A percentile compares a stretch with the other conserved stretches of the same genome.
phyloP scores from a whole-genome alignment of 2,797 vertebrate genomes.

The Sebastes paucispinis region DNA sequence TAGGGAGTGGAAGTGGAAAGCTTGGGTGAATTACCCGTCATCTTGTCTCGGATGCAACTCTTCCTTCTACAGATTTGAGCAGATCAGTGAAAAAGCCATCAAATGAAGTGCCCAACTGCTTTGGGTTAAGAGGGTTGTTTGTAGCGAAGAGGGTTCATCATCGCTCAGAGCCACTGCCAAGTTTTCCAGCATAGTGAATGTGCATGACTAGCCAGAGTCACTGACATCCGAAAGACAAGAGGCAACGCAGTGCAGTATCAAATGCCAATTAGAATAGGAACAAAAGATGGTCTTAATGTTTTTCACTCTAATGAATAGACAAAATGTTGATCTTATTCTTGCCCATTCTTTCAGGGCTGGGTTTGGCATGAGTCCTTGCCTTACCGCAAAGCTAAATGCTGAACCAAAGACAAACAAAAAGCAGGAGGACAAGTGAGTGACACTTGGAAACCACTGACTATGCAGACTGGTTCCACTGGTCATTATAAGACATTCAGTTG shows the following conservation, averaged over 20 bases:
- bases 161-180: conserved; percentile 50
- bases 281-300: conserved; percentile 58
- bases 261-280: conserved; percentile 64
- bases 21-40: conserved; percentile 44
- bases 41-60: conserved; percentile 37
- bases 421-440: conserved; percentile 65
- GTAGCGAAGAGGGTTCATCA: conserved; percentile 62
- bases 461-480: conserved; percentile 42
- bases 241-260: conserved; percentile 48
- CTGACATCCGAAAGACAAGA: conserved; percentile 47
- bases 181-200: conserved; percentile 44
- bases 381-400: conserved; percentile 64
- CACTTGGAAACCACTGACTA: conserved; percentile 67
- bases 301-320: conserved; percentile 61
- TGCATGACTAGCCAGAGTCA: conserved; percentile 54
- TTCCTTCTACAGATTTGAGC: conserved; percentile 46
- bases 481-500: conserved; percentile 41
- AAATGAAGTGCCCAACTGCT: conserved; percentile 59
- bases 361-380: conserved; percentile 44
- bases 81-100: conserved; percentile 61
- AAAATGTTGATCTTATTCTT: conserved; percentile 63
- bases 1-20: conserved; percentile 34
- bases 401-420: conserved; percentile 68
- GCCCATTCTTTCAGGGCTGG: conserved; percentile 56
- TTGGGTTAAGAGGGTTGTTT: conserved; percentile 67